Conservation (phyloP, 2,113 vertebrate species). For the Entelurus aequoreus region DNA sequence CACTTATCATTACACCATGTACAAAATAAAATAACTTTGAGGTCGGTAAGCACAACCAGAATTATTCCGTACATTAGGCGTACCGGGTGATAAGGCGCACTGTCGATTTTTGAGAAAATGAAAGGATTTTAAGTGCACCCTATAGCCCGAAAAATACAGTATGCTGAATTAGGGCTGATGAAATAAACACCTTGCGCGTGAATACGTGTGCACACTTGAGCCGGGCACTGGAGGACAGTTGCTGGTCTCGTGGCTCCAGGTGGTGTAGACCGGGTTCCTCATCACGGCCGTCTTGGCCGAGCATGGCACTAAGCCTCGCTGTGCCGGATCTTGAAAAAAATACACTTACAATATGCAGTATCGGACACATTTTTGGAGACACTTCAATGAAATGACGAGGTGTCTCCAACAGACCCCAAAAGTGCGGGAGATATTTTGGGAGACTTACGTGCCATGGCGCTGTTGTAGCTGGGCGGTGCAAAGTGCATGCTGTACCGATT, state of each 20-base stretch:
- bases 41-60: too few species aligned
- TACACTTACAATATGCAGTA: too few species aligned
- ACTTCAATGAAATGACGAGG: not conserved
- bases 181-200: slow-evolving; percentile 40
- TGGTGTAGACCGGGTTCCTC: slow-evolving; percentile 89
- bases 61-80: too few species aligned
- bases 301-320: slow-evolving; percentile 81
- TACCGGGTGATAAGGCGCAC: too few species aligned
- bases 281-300: slow-evolving; percentile 87
- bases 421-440: not conserved
- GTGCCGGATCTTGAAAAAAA: slow-evolving; percentile 72
- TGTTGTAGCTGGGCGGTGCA: slow-evolving; percentile 69
- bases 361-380: not conserved
- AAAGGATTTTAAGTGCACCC: too few species aligned
- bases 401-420: not conserved
- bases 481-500: slow-evolving; percentile 80
- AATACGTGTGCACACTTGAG: slow-evolving; percentile 47
- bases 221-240: slow-evolving; percentile 76
- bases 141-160: too few species aligned
- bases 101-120: too few species aligned
- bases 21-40: too few species aligned
- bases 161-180: not conserved
- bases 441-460: slow-evolving; percentile 74
- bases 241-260: slow-evolving; percentile 85
- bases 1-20: too few species aligned